Evolutionary conservation across 2,888 invertebrate species (phyloP).

Genomic region (Drosophila diplacantha): DNA sequence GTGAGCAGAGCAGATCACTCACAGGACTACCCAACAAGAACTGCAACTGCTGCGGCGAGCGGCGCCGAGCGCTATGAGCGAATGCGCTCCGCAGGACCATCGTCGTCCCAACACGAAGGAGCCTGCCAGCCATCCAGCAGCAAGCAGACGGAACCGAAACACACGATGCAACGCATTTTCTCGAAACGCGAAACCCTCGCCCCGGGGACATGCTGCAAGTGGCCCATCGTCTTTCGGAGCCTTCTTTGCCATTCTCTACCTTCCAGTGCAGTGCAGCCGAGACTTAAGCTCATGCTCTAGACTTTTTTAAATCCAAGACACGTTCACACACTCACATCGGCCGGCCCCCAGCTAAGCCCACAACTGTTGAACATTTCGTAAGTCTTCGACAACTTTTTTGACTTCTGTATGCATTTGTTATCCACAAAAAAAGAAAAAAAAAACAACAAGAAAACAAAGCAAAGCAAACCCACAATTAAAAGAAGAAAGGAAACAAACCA

Average conservation of each 20-base stretch:
- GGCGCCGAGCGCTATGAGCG: slow-evolving; percentile 20
- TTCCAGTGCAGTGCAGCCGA: slow-evolving; percentile 14
- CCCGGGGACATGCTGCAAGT: slow-evolving; percentile 1
- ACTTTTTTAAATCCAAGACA: slow-evolving; percentile 8
- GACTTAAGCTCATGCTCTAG: slow-evolving; percentile 24
- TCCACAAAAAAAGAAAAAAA: slow-evolving; percentile 5
- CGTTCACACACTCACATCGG: slow-evolving; percentile 24
- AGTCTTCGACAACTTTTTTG: slow-evolving; percentile 25
- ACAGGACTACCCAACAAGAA: slow-evolving; percentile 1
- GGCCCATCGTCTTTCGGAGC: slow-evolving; percentile 25
- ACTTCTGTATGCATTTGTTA: slow-evolving; percentile 32
- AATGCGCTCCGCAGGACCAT: slow-evolving; percentile 15
- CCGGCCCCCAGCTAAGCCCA: slow-evolving; percentile 11
- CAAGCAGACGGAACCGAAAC: not conserved
- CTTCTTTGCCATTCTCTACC: slow-evolving; percentile 5
- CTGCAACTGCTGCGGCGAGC: slow-evolving; percentile 8
- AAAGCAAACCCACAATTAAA: slow-evolving; percentile 3
- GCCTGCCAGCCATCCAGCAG: not conserved
- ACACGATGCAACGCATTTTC: slow-evolving; percentile 5
- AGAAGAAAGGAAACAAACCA: not conserved
- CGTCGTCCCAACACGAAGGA: slow-evolving; percentile 2
- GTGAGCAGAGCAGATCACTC: slow-evolving; percentile 9
- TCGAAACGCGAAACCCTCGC: not conserved
- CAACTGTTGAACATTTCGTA: slow-evolving; percentile 28
- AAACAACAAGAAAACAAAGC: not conserved